Percentiles rank a stretch among this genome's conserved stretches.
Conservation (phyloP, 2,888 invertebrate species). For the Eupeodes latifasciatus region DNA sequence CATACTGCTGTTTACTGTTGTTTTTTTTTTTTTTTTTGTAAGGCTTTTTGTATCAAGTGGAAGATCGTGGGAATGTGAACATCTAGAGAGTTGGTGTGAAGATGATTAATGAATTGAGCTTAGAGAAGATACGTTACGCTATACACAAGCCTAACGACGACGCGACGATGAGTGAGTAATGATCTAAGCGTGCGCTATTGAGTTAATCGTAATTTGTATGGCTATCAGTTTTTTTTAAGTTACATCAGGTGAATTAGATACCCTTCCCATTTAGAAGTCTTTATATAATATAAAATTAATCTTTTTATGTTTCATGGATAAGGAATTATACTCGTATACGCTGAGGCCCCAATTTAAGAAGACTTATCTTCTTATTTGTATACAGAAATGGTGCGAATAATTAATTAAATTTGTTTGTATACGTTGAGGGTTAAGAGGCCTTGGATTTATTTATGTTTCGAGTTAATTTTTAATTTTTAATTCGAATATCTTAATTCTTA, state of each 20-base stretch:
- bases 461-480: no score
- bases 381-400: no score
- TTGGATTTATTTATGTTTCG: no score
- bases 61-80: constrained; percentile 68
- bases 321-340: no score
- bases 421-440: no score
- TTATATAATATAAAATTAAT: no score
- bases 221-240: background rate
- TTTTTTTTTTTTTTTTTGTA: constrained; percentile 30
- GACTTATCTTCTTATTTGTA: no score
- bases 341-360: no score
- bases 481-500: no score
- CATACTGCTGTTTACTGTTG: constrained; percentile 32
- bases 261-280: no score
- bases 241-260: background rate
- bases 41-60: constrained; percentile 39
- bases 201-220: background rate
- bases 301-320: no score
- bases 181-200: constrained; percentile 46
- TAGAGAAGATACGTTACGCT: constrained; percentile 1
- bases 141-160: background rate
- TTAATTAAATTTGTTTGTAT: no score
- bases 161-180: constrained; percentile 2
- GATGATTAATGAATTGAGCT: constrained; percentile 66
- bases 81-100: constrained; percentile 51